phyloP scores from a whole-genome alignment of 30 jellyfish, hydroid and myxozoan species.

The Clytia hemisphaerica region DNA sequence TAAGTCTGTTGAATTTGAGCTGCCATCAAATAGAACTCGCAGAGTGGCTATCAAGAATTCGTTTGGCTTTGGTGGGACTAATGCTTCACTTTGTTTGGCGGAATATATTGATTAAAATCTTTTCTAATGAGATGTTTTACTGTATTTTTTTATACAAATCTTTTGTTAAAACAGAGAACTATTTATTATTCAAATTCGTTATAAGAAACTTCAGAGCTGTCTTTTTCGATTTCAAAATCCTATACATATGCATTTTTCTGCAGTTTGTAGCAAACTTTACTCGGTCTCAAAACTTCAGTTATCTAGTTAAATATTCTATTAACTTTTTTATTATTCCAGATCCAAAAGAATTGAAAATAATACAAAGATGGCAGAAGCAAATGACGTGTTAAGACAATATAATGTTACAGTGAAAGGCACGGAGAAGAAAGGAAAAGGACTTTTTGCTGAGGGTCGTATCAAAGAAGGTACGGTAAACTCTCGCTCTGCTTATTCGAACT shows the following conservation, averaged over 20 bases:
- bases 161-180: neutral
- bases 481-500: too few relatives aligned
- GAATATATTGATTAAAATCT: neutral
- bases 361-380: conserved; percentile 15
- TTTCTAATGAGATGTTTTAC: neutral
- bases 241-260: neutral
- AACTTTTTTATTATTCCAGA: neutral
- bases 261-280: neutral
- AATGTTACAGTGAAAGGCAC: conserved; percentile 40
- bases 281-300: neutral
- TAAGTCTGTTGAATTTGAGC: conserved; percentile 29
- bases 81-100: conserved; percentile 85
- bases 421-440: conserved; percentile 64
- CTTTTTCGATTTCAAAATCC: neutral
- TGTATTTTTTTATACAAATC: neutral
- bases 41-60: conserved; percentile 80
- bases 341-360: neutral
- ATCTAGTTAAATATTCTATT: neutral
- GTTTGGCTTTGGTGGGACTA: conserved; percentile 98
- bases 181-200: neutral
- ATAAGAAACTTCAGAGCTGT: neutral
- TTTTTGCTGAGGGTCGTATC: conserved; percentile 38
- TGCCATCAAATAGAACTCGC: conserved; percentile 21
- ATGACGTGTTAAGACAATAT: neutral
- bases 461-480: conserved; percentile 33